A percentile compares a stretch with the other conserved stretches of the same genome.
phyloP scores from a whole-genome alignment of 2,888 invertebrate genomes.

The Andrena camellia region DNA sequence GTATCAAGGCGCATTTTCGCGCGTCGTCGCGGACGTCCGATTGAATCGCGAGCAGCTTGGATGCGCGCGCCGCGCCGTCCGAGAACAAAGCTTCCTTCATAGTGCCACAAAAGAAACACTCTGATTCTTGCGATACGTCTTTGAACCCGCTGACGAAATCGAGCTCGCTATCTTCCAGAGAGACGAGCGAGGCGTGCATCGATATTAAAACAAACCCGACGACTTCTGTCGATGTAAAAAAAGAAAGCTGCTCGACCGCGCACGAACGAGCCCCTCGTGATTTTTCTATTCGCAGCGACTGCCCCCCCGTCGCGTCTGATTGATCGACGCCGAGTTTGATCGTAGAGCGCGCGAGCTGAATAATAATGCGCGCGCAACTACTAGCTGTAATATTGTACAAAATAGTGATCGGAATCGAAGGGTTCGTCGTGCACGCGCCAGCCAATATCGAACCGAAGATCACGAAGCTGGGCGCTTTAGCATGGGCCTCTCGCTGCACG shows the following conservation, averaged over 20 bases:
- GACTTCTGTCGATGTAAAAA: background rate
- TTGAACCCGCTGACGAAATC: constrained; percentile 41
- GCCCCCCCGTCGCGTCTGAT: background rate
- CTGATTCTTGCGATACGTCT: constrained; percentile 47
- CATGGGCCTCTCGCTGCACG: background rate
- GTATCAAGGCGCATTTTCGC: background rate
- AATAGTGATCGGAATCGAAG: background rate
- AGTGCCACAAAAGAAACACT: constrained; percentile 58
- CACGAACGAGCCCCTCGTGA: constrained; percentile 9
- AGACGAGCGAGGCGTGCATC: background rate
- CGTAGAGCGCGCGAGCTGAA: background rate
- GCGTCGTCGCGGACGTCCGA: background rate
- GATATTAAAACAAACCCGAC: background rate
- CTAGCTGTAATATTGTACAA: constrained; percentile 2
- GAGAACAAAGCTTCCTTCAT: constrained; percentile 51
- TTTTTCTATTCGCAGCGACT: constrained; percentile 25
- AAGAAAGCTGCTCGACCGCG: background rate
- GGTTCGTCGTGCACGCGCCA: constrained; percentile 5
- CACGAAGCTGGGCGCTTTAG: background rate
- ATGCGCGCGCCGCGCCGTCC: background rate
- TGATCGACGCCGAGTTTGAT: background rate
- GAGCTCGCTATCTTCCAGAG: constrained; percentile 24
- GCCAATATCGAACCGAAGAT: constrained; percentile 1
- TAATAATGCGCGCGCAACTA: constrained; percentile 14
- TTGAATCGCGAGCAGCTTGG: constrained; percentile 8